Percentiles rank a stretch among this genome's conserved stretches.
These are phyloP conservation scores for Passerina amoena DNA, from an alignment of 2,113 vertebrate genomes.

Conservation along the genomic window DNA sequence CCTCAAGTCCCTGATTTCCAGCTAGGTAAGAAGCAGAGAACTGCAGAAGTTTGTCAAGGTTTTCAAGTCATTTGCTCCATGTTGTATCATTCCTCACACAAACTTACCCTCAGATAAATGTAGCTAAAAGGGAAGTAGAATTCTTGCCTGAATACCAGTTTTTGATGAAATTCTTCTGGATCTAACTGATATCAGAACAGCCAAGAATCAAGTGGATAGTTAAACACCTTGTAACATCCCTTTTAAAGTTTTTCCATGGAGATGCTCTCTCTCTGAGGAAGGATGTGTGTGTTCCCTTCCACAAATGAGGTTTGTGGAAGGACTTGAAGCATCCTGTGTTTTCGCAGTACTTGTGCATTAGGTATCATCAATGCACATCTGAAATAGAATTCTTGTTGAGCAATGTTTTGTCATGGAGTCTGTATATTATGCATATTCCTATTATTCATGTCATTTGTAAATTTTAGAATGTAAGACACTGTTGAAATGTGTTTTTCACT, in stretches of 20 bases:
- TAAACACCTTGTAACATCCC: background rate
- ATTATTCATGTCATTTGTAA: background rate
- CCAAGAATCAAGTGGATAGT: background rate
- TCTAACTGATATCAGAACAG: background rate
- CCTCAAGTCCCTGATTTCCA: background rate
- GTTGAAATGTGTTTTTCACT: background rate
- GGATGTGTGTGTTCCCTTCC: background rate
- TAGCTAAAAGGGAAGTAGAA: background rate
- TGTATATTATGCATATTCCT: background rate
- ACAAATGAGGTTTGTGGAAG: background rate
- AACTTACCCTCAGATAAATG: background rate
- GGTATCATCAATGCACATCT: background rate
- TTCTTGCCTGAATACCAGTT: background rate
- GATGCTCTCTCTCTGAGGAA: background rate
- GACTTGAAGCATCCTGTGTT: background rate
- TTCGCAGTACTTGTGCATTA: background rate
- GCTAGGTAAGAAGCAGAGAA: background rate
- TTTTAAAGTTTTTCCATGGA: background rate
- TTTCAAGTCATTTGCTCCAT: background rate
- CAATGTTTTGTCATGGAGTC: background rate
- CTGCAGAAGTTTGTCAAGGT: background rate
- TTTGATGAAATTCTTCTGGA: background rate
- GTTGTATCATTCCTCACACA: fast-evolving
- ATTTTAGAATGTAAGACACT: background rate
- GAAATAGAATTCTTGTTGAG: background rate